phyloP scores from a whole-genome alignment of 2,113 vertebrate genomes.

The Centrocercus urophasianus region DNA sequence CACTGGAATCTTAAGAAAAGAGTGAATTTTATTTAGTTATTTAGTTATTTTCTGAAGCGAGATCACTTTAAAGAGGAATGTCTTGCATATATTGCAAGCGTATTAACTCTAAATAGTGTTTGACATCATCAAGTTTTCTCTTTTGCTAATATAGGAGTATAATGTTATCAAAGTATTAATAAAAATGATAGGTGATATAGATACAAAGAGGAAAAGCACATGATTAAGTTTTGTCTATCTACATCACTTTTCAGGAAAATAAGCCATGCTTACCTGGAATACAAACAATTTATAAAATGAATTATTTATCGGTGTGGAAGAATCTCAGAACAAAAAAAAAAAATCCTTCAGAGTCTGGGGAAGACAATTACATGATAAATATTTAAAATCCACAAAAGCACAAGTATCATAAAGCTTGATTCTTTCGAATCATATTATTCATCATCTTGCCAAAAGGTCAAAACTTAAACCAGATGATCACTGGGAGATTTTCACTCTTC shows the following conservation, averaged over 20 bases:
- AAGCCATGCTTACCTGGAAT: neutral
- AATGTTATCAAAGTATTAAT: neutral
- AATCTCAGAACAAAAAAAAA: neutral
- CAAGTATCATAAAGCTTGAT: neutral
- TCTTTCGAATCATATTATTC: slow-evolving; percentile 9
- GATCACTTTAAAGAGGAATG: neutral
- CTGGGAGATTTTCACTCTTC: neutral
- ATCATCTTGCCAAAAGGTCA: neutral
- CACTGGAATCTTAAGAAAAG: neutral
- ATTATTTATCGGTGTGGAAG: slow-evolving; percentile 25
- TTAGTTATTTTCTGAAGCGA: neutral
- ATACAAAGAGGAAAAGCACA: neutral
- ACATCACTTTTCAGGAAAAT: neutral
- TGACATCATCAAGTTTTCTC: neutral
- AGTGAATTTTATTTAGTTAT: neutral
- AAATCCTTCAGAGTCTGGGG: neutral
- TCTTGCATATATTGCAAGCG: neutral
- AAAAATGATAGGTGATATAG: neutral
- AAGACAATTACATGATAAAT: slow-evolving; percentile 23
- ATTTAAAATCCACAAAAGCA: neutral
- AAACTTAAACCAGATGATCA: neutral
- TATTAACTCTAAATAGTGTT: neutral
- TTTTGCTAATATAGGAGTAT: neutral
- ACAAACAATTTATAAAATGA: neutral
- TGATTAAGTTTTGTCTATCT: neutral